Conservation (phyloP, 2,113 vertebrate species). For the Nettapus auritus region DNA sequence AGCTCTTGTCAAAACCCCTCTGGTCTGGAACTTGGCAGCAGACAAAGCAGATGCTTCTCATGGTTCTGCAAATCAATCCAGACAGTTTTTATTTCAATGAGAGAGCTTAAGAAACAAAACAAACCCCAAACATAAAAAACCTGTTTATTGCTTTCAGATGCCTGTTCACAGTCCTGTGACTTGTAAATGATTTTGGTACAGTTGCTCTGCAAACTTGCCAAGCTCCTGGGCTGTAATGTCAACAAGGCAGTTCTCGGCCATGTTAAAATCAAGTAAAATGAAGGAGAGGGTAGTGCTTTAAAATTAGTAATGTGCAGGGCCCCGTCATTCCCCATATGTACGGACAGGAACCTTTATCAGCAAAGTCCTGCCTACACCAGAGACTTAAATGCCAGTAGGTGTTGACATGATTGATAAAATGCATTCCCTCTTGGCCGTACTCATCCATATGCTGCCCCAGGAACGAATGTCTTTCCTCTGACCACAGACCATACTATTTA, state of each 20-base stretch:
- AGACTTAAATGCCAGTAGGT: neutral
- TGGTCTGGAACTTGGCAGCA: slow-evolving; percentile 27
- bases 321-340: neutral
- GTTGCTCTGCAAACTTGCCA: neutral
- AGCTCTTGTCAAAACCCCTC: slow-evolving; percentile 39
- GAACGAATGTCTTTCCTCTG: neutral
- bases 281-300: neutral
- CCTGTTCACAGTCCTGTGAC: slow-evolving; percentile 37
- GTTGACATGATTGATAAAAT: neutral
- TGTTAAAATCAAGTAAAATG: neutral
- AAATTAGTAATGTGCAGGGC: neutral
- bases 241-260: neutral
- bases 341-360: fast-evolving
- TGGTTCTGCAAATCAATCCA: slow-evolving; percentile 13
- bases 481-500: neutral
- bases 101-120: slow-evolving; percentile 51
- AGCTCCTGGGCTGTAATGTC: slow-evolving; percentile 13
- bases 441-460: neutral
- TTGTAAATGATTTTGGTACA: slow-evolving; percentile 8
- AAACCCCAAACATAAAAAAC: neutral
- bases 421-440: neutral
- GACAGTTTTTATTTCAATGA: slow-evolving; percentile 40
- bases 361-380: neutral
- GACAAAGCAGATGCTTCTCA: neutral
- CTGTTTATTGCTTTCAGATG: slow-evolving; percentile 67